Evolutionary conservation across 2,888 invertebrate species (phyloP).

Genomic region (Caenorhabditis doughertyi): DNA sequence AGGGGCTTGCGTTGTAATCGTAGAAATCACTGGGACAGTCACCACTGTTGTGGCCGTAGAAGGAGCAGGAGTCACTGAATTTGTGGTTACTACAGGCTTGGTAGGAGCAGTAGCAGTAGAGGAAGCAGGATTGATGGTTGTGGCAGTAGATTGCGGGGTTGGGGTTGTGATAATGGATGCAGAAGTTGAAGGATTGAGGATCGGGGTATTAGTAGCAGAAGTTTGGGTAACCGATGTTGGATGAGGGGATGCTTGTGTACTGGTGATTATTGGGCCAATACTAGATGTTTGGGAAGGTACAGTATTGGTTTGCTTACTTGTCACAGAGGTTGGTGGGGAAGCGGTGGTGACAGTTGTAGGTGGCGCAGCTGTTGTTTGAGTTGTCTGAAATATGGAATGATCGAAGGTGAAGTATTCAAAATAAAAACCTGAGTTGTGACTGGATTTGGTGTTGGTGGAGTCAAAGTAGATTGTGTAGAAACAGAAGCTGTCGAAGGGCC

Average conservation of each 20-base stretch:
- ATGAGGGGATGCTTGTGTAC: neutral
- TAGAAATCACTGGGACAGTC: neutral
- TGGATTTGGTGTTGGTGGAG: constrained; percentile 10
- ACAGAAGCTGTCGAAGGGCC: constrained; percentile 19
- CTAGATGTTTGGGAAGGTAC: constrained; percentile 11
- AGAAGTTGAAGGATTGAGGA: neutral
- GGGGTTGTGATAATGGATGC: neutral
- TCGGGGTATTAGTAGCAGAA: neutral
- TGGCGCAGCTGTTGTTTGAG: constrained; percentile 16
- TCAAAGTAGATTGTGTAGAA: constrained; percentile 5
- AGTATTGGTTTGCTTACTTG: constrained; percentile 51
- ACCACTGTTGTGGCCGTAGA: constrained; percentile 7
- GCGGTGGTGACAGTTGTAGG: constrained; percentile 41
- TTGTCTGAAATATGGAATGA: constrained; percentile 21
- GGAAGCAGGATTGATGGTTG: neutral
- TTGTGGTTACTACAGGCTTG: constrained; percentile 36
- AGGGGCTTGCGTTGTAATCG: constrained; percentile 13
- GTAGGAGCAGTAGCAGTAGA: neutral
- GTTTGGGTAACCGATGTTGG: neutral
- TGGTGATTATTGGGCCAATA: constrained; percentile 12
- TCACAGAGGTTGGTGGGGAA: constrained; percentile 38
- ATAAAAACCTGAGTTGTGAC: constrained; percentile 5
- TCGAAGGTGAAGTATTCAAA: no score
- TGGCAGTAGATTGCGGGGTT: neutral
- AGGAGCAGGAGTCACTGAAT: constrained; percentile 29